These are phyloP conservation scores for Macaca nemestrina DNA, from an alignment of 2,113 vertebrate species.

Conservation along the genomic window DNA sequence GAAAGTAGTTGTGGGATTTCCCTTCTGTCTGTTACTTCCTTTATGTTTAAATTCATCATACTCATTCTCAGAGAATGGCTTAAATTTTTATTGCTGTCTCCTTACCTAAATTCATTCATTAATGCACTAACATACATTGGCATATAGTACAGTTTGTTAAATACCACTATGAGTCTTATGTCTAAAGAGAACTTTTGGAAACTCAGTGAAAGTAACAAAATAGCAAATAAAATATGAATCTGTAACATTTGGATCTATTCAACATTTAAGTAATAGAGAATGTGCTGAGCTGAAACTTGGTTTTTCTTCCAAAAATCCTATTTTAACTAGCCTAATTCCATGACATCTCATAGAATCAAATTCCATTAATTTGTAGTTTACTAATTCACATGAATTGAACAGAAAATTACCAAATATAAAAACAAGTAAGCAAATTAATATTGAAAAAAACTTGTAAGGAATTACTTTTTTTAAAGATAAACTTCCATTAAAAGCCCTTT, in stretches of 20 bases:
- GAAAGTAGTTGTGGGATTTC: not conserved
- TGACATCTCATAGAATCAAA: not conserved
- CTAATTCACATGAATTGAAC: not conserved
- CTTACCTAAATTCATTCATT: constrained; percentile 17
- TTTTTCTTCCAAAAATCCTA: constrained; percentile 19
- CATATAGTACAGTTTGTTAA: constrained; percentile 9
- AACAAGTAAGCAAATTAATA: not conserved
- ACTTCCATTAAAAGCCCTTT: not conserved
- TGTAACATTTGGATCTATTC: not conserved
- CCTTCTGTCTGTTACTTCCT: constrained; percentile 18
- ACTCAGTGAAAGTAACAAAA: not conserved
- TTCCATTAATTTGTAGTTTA: not conserved
- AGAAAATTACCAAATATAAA: constrained; percentile 23
- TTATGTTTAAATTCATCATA: constrained; percentile 15
- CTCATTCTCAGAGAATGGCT: constrained; percentile 24
- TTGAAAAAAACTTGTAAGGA: not conserved
- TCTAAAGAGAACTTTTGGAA: not conserved
- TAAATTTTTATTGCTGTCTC: not conserved
- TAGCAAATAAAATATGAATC: not conserved
- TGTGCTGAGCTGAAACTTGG: not conserved
- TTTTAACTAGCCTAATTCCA: not conserved
- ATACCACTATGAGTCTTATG: not conserved
- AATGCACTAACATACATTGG: not conserved
- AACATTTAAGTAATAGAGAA: not conserved
- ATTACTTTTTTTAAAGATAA: not conserved